These are phyloP conservation scores for Petroica traversi DNA, from an alignment of 2,113 vertebrate genomes.

Conservation along the genomic window DNA sequence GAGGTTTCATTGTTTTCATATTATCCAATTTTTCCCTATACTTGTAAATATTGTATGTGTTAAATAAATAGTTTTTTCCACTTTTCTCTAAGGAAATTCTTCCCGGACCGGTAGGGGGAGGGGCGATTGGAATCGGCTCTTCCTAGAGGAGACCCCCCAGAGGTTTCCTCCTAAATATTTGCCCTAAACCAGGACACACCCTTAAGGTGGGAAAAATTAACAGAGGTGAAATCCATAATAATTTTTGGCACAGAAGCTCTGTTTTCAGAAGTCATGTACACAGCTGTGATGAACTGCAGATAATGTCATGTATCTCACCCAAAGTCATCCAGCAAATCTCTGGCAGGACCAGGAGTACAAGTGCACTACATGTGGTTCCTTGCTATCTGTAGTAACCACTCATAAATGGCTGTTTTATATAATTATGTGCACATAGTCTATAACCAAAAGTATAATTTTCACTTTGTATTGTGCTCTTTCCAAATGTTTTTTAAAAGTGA, in stretches of 20 bases:
- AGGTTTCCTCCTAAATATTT: too few species aligned
- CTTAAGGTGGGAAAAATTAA: constrained; percentile 5
- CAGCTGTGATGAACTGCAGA: constrained; percentile 13
- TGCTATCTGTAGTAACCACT: not conserved
- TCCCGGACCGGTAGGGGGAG: too few species aligned
- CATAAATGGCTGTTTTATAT: not conserved
- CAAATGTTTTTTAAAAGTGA: not conserved
- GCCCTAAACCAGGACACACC: too few species aligned
- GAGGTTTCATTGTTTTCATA: too few species aligned
- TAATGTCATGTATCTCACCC: not conserved
- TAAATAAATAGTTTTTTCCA: too few species aligned
- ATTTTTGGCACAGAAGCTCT: constrained; percentile 1
- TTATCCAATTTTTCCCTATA: too few species aligned
- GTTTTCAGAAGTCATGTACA: not conserved
- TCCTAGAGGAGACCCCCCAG: too few species aligned
- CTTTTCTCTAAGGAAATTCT: too few species aligned
- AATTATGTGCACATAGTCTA: not conserved
- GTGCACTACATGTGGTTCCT: rapidly evolving
- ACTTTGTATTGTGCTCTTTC: not conserved
- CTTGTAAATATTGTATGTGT: too few species aligned
- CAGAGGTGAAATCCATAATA: constrained; percentile 10
- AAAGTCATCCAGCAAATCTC: not conserved
- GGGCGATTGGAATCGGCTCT: too few species aligned
- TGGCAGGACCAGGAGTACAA: not conserved
- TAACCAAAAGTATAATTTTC: not conserved